These are phyloP conservation scores for Nothobranchius furzeri DNA, from an alignment of 2,113 vertebrate genomes.

Conservation along the genomic window DNA sequence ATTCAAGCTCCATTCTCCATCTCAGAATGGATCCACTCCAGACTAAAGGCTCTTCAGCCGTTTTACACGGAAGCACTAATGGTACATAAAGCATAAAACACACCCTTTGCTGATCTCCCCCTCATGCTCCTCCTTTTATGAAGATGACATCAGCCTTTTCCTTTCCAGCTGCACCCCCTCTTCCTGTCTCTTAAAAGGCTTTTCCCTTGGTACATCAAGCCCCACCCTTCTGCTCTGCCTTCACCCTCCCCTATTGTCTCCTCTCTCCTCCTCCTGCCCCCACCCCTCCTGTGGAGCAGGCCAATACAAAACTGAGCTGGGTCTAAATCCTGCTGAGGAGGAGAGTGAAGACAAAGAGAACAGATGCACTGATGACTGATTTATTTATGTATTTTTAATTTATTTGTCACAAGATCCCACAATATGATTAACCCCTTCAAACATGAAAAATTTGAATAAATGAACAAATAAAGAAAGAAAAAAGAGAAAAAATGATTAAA, in stretches of 20 bases:
- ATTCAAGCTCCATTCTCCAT: not conserved
- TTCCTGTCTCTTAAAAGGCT: constrained; percentile 22
- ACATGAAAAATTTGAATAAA: too few relatives aligned
- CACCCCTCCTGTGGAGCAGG: too few relatives aligned
- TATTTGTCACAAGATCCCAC: too few relatives aligned
- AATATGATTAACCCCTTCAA: too few relatives aligned
- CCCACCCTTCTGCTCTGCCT: constrained; percentile 50
- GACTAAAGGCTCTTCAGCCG: constrained; percentile 12
- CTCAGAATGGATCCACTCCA: constrained; percentile 13
- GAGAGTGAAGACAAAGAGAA: too few relatives aligned
- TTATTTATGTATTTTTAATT: too few relatives aligned
- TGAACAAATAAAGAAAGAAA: too few relatives aligned
- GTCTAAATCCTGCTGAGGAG: too few relatives aligned
- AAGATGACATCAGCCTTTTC: constrained; percentile 71
- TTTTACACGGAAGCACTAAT: constrained; percentile 68
- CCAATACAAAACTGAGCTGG: too few relatives aligned
- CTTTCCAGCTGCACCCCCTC: constrained; percentile 35
- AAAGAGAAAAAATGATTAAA: too few relatives aligned
- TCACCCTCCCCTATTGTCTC: not conserved
- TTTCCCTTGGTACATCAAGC: constrained; percentile 42
- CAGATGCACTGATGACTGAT: too few relatives aligned
- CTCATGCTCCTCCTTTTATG: constrained; percentile 12
- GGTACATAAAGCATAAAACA: constrained; percentile 58
- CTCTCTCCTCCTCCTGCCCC: too few relatives aligned
- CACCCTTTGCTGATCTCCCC: constrained; percentile 64